Evolutionary conservation across 1,140 invertebrate genomes (phyloP).

Genomic region (Trissolcus basalis): DNA sequence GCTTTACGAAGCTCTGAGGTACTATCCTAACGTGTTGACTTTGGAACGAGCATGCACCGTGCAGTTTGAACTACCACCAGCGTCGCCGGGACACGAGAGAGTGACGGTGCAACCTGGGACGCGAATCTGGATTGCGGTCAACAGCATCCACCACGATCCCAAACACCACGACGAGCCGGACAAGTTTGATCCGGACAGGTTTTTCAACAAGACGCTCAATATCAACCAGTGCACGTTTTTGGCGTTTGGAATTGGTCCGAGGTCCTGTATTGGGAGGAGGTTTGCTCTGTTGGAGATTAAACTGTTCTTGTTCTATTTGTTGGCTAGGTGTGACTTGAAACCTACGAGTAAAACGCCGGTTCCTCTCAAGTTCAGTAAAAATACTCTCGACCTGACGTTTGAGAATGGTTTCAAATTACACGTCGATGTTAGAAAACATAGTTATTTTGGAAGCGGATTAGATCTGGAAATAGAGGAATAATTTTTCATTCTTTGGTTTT

Average conservation of each 20-base stretch:
- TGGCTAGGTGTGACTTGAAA: constrained; percentile 49
- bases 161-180: constrained; percentile 65
- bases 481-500: constrained; percentile 1
- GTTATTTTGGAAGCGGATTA: constrained; percentile 16
- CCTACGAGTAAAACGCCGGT: constrained; percentile 26
- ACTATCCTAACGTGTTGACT: constrained; percentile 14
- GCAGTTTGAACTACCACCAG: constrained; percentile 32
- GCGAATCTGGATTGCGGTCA: constrained; percentile 30
- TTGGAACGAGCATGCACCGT: constrained; percentile 26
- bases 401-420: constrained; percentile 26
- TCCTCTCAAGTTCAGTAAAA: constrained; percentile 13
- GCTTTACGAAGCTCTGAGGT: constrained; percentile 30
- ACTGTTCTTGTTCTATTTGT: constrained; percentile 58
- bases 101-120: constrained; percentile 24
- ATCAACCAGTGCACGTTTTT: constrained; percentile 34
- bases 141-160: constrained; percentile 30
- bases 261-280: constrained; percentile 68
- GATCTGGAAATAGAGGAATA: constrained; percentile 3
- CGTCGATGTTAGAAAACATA: constrained; percentile 12
- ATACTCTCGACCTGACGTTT: constrained; percentile 12
- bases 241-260: constrained; percentile 30
- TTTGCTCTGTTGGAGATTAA: constrained; percentile 75
- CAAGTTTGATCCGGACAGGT: constrained; percentile 74
- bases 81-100: constrained; percentile 16
- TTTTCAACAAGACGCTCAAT: constrained; percentile 66